Evolutionary conservation across 2,888 invertebrate species (phyloP), one percentile per base, ranked within the genome.

Genomic region (Macropis europaea): DNA sequence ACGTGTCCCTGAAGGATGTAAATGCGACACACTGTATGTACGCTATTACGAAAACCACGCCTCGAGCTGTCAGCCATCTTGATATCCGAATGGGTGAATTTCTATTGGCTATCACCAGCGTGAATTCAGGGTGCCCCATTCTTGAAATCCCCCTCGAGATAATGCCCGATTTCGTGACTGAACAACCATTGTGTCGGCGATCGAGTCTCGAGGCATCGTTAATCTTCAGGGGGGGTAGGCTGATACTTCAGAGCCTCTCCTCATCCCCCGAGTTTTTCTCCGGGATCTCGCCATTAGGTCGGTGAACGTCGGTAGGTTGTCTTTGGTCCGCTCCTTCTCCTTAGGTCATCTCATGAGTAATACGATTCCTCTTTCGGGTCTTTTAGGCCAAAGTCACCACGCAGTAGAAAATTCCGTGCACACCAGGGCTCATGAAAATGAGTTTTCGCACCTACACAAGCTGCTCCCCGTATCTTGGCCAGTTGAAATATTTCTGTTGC

Each of bases 21-120:
- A n/a, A n/a, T n/a, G n/a, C n/a, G n/a, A n/a, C n/a, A n/a, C n/a
- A n/a, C n/a, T 47, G 15, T n/a, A 32, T 38, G 9, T 15, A 52
- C 34, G 15, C 28, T 36, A 45, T 71, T 70, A 63, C 36, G 72
- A 71, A 76, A 80, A 84, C 82, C 79, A 82, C 78, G 82, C 80
- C 82, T 82, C 66, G 70, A 61, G 40, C 56, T 59, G 54, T 62
- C 79, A 63, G 78, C 78, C 81, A 76, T 79, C 43, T 80, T 77
- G 76, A 62, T 52, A 61, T 52, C 43, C 15, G 54, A 76, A 67
- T 47, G 52, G 52, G 38, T 57, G 73, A 63, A 78, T 71, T 76
- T 70, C 66, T 50, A 76, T 78, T 76, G 73, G 78, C 28, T 54
- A 60, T 67, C 56, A 69, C 19, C 56, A 43, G 19, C 15, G 15